Base-by-base conservation (phyloP, 2,113 vertebrate species). In the Perca flavescens region DNA sequence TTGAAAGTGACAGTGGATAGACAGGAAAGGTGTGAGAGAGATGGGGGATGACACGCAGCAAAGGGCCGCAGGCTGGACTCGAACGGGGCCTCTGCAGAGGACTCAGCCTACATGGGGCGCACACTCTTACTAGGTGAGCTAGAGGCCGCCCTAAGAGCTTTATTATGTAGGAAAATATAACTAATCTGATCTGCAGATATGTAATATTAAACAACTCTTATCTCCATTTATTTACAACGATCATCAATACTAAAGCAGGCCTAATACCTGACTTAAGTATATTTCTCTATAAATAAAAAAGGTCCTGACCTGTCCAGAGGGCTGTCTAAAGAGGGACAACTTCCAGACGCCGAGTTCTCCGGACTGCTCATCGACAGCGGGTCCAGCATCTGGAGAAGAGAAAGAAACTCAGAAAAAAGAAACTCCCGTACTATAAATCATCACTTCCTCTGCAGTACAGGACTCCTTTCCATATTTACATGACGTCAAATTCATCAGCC, bases 311-410 rank as follows among this genome's bases (percentile, higher is more conserved):
- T 98, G 95, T 99, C 98, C 88, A 99, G 95, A 0, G 98, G 98
- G 80, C 98, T 99, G 94, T 99, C 98, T 74, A 99, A 95, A n/a
- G 98, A 99, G 2, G 98, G 98, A 87, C 98, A 99, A 84, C 98
- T 99, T 88, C 98, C 98, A 0, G 98, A 99, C 7, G 97, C 98
- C n/a, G 98, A 99, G 92, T 99, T 99, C 92, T 99, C 98, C 74
- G 98, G 97, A 83, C 98, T 99, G 94, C 98, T 99, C 95, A 99
- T 96, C 52, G 97, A 99, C 89, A 99, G 91, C 2, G 98, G 98
- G 91, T 99, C 98, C 94, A 99, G 91, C 97, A 99, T 99, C 98
- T 99, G 92, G 17, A 86, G 61, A 53, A n/a, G 16, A 68, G 15
- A 36, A 12, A 74, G n/a, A 70, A 25, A 14, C 56, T 60, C 19